These are phyloP conservation scores for Drosophila nasuta DNA, from an alignment of 1,140 invertebrate species.

Conservation along the genomic window DNA sequence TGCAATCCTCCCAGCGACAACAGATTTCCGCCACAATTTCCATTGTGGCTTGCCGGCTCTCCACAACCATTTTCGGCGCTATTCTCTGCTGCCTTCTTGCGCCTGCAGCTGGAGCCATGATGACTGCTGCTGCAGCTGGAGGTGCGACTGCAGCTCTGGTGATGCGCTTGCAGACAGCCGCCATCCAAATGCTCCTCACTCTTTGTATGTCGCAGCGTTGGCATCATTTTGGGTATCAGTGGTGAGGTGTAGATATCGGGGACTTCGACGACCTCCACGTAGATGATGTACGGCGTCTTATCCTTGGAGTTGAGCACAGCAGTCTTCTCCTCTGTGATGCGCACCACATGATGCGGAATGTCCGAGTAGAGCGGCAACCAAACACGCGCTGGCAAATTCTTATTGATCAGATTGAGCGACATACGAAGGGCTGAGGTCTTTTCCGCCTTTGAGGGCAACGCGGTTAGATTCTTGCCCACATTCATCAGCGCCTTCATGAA, in stretches of 20 bases:
- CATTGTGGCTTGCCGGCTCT: slow-evolving; percentile 29
- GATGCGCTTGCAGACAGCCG: slow-evolving; percentile 66
- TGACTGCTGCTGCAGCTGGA: slow-evolving; percentile 76
- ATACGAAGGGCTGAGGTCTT: slow-evolving; percentile 95
- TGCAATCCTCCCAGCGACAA: slow-evolving; percentile 68
- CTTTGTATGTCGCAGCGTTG: slow-evolving; percentile 93
- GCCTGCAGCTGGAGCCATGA: slow-evolving; percentile 65
- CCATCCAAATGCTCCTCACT: slow-evolving; percentile 91
- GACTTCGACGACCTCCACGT: slow-evolving; percentile 98
- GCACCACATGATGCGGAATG: slow-evolving; percentile 95
- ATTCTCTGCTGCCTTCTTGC: slow-evolving; percentile 50
- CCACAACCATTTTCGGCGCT: slow-evolving; percentile 45
- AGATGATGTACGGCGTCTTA: slow-evolving; percentile 99
- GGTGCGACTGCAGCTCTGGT: slow-evolving; percentile 60
- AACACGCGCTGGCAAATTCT: slow-evolving; percentile 98
- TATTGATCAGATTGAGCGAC: slow-evolving; percentile 96
- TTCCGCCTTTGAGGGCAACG: slow-evolving; percentile 96
- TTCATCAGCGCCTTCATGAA: slow-evolving; percentile 94
- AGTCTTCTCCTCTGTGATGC: slow-evolving; percentile 95
- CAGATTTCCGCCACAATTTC: slow-evolving; percentile 30
- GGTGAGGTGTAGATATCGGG: slow-evolving; percentile 93
- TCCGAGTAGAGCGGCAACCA: slow-evolving; percentile 98
- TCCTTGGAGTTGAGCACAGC: slow-evolving; percentile 99
- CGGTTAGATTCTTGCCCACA: slow-evolving; percentile 95
- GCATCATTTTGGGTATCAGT: slow-evolving; percentile 92